A percentile compares a stretch with the other conserved stretches of the same genome.
phyloP scores from a whole-genome alignment of 2,888 invertebrate genomes.

The Lottia scabra region DNA sequence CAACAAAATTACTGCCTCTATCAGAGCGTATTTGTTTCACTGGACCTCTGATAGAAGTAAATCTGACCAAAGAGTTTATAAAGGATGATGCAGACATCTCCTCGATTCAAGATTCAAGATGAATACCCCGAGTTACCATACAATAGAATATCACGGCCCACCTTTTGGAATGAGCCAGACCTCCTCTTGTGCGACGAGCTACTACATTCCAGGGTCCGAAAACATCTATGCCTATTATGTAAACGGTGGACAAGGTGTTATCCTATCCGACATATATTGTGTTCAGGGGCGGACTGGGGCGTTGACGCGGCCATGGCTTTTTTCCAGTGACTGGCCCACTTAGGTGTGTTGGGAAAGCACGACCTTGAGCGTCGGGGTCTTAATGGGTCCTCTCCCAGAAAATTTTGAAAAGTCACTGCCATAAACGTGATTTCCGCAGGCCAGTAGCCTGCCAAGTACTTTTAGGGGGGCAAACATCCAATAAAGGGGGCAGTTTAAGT shows the following conservation, averaged over 20 bases:
- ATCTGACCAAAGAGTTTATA: slow-evolving; percentile 33
- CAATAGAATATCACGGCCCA: slow-evolving; percentile 39
- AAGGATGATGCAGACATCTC: slow-evolving; percentile 34
- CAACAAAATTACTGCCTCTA: not conserved
- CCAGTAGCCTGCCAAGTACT: too few species aligned
- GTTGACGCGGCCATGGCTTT: too few species aligned
- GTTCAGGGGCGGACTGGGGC: too few species aligned
- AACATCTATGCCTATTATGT: too few species aligned
- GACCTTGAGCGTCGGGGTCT: too few species aligned
- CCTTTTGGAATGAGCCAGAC: slow-evolving; percentile 27
- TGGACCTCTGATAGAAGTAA: slow-evolving; percentile 23
- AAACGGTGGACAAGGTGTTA: slow-evolving; percentile 25
- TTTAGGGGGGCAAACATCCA: too few species aligned
- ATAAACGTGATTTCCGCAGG: too few species aligned
- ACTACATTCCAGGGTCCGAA: slow-evolving; percentile 36
- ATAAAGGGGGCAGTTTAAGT: too few species aligned
- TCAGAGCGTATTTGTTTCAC: not conserved
- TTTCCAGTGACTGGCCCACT: too few species aligned
- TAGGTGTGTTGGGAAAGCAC: too few species aligned
- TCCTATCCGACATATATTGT: slow-evolving; percentile 35
- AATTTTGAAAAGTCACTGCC: too few species aligned
- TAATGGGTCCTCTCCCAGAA: too few species aligned
- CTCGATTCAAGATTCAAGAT: slow-evolving; percentile 38
- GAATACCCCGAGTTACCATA: slow-evolving; percentile 30
- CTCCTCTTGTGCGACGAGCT: slow-evolving; percentile 29